phyloP scores from a whole-genome alignment of 2,888 invertebrate species.

The Oscheius sp. region DNA sequence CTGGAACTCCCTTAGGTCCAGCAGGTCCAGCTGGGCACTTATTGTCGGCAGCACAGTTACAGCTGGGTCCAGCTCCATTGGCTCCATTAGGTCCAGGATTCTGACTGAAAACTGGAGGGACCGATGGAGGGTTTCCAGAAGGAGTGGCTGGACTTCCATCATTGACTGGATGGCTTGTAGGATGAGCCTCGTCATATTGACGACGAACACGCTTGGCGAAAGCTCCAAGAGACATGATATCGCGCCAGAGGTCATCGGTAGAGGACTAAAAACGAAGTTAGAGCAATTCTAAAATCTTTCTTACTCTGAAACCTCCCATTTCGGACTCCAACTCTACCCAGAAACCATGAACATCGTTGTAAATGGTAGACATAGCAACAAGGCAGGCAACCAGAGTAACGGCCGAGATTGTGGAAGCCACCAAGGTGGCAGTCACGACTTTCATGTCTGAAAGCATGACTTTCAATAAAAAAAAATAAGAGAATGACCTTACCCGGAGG shows the following conservation, averaged over 20 bases:
- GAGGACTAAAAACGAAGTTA: slow-evolving; percentile 41
- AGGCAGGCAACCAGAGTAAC: slow-evolving; percentile 64
- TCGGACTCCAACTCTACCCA: slow-evolving; percentile 66
- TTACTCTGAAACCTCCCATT: slow-evolving; percentile 62
- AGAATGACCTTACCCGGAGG: background rate
- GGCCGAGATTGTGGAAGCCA: slow-evolving; percentile 66
- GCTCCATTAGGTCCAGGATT: slow-evolving; percentile 50
- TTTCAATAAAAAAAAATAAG: background rate
- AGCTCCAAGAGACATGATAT: slow-evolving; percentile 59
- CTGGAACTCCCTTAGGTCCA: slow-evolving; percentile 63
- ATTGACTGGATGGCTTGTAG: slow-evolving; percentile 40
- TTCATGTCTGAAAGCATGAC: slow-evolving; percentile 53
- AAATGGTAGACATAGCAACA: slow-evolving; percentile 63
- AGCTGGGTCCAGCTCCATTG: slow-evolving; percentile 39
- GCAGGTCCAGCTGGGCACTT: slow-evolving; percentile 57
- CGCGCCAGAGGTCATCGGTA: slow-evolving; percentile 68
- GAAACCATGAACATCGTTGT: slow-evolving; percentile 63
- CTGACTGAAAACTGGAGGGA: slow-evolving; percentile 57
- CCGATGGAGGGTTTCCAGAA: slow-evolving; percentile 55
- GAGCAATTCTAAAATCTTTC: slow-evolving; percentile 1
- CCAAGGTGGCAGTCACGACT: slow-evolving; percentile 64
- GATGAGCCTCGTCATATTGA: slow-evolving; percentile 44
- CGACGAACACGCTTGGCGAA: slow-evolving; percentile 47
- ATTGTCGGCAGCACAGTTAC: slow-evolving; percentile 53
- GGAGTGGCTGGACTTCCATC: slow-evolving; percentile 54